Evolutionary conservation across 1,140 invertebrate genomes (phyloP).

Genomic region (Saxidomus purpurata): DNA sequence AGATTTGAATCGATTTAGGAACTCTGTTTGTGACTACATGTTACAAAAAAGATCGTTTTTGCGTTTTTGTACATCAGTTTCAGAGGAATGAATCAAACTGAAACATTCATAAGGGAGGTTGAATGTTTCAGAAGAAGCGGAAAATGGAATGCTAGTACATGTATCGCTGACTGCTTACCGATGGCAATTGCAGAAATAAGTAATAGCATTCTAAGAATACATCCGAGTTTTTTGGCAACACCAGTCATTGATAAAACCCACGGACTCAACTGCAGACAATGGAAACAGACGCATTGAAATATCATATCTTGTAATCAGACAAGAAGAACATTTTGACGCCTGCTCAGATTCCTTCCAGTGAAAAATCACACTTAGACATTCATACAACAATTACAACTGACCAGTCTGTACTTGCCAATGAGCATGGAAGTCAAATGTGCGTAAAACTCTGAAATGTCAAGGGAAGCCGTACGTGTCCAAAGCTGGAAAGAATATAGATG

Average conservation of each 20-base stretch:
- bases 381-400: no score
- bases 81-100: no score
- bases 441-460: background rate
- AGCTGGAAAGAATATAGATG: background rate
- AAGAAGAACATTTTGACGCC: conserved; percentile 29
- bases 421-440: conserved; percentile 1
- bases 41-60: no score
- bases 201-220: background rate
- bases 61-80: no score
- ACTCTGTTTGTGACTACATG: no score
- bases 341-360: background rate
- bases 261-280: background rate
- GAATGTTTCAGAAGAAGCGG: no score
- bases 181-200: background rate
- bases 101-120: no score
- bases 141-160: conserved; percentile 13
- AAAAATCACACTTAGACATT: no score
- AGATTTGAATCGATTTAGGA: no score
- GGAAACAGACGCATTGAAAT: background rate
- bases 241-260: conserved; percentile 26
- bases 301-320: background rate
- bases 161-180: background rate
- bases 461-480: background rate
- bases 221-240: conserved; percentile 26
- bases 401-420: no score